phyloP scores from a whole-genome alignment of 2,888 invertebrate genomes.

The Chymomyza procnemis region DNA sequence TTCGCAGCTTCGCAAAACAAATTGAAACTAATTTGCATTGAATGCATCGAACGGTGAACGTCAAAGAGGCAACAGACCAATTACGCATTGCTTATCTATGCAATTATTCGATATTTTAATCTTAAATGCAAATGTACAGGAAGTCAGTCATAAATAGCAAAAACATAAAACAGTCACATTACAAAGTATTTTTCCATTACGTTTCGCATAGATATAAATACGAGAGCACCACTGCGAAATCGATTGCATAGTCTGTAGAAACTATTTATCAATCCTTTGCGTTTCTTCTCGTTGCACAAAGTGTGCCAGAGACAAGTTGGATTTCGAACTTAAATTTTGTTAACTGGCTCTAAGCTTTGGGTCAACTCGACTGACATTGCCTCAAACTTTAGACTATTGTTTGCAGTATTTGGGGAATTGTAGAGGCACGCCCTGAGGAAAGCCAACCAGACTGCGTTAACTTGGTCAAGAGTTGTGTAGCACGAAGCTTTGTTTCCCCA shows the following conservation, averaged over 20 bases:
- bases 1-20: conserved; percentile 37
- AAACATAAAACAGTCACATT: no score
- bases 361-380: not conserved
- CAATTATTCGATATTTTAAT: conserved; percentile 59
- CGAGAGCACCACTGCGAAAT: not conserved
- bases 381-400: not conserved
- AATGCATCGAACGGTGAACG: conserved; percentile 30
- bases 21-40: conserved; percentile 56
- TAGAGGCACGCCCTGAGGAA: not conserved
- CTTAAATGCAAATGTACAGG: conserved; percentile 61
- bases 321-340: not conserved
- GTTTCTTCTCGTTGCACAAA: not conserved
- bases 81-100: conserved; percentile 47
- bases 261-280: no score
- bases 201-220: not conserved
- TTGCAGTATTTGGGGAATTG: not conserved
- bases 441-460: not conserved
- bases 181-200: no score
- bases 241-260: not conserved
- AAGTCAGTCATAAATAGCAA: conserved; percentile 54
- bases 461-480: not conserved
- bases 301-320: not conserved
- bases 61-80: conserved; percentile 34
- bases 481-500: no score
- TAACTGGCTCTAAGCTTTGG: not conserved